Conservation (phyloP, 1,140 invertebrate genomes). For the Caerostris darwini region DNA sequence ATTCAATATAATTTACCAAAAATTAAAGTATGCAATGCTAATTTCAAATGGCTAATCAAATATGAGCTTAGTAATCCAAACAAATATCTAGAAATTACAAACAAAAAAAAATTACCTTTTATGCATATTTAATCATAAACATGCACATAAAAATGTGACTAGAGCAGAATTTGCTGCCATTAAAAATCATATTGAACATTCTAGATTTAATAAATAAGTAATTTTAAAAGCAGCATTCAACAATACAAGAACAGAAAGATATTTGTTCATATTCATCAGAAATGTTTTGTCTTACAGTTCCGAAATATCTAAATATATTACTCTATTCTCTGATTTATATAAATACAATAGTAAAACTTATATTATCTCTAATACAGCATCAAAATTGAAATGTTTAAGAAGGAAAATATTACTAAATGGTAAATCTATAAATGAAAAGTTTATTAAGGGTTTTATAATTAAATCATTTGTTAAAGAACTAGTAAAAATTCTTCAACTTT, state of each 20-base stretch:
- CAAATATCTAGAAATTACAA: not conserved
- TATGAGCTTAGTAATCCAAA: not conserved
- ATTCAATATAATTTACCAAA: too few species aligned
- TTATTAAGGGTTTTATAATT: too few species aligned
- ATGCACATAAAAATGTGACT: not conserved
- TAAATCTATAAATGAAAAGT: too few species aligned
- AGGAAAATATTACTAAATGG: too few species aligned
- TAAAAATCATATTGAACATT: not conserved
- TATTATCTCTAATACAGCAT: not conserved
- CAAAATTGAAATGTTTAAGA: too few species aligned
- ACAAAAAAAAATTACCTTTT: not conserved
- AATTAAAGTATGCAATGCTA: too few species aligned
- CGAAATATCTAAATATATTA: not conserved
- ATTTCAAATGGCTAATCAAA: not conserved
- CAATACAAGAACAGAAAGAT: not conserved
- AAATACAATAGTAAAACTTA: too few species aligned
- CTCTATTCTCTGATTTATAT: not conserved
- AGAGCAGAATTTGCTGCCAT: slow-evolving; percentile 1
- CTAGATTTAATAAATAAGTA: not conserved
- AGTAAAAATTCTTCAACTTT: too few species aligned
- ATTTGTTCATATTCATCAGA: not conserved
- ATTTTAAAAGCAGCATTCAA: not conserved
- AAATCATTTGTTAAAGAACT: too few species aligned
- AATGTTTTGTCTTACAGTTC: not conserved
- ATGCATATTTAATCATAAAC: not conserved